Conservation (phyloP, 2,888 invertebrate genomes). For the Mechanitis mazaeus region DNA sequence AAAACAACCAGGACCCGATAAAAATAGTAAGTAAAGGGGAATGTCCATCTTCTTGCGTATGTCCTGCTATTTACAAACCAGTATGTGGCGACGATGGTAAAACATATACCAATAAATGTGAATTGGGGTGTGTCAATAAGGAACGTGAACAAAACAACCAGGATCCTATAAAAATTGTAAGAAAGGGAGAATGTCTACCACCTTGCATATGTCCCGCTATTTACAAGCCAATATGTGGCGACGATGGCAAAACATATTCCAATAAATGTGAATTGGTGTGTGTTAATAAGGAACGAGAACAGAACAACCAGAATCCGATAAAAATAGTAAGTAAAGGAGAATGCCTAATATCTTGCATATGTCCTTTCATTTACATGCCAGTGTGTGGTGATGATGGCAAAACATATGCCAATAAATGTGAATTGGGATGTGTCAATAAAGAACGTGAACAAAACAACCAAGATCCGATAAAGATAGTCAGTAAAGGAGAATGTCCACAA, state of each 20-base stretch:
- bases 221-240: slow-evolving; percentile 27
- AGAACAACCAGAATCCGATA: slow-evolving; percentile 16
- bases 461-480: too few species aligned
- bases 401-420: too few species aligned
- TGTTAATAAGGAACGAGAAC: slow-evolving; percentile 19
- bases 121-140: slow-evolving; percentile 29
- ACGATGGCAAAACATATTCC: slow-evolving; percentile 28
- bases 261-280: slow-evolving; percentile 24
- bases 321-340: slow-evolving; percentile 13
- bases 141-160: slow-evolving; percentile 11
- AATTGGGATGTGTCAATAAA: too few species aligned
- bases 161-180: slow-evolving; percentile 10
- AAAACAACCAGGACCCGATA: too few species aligned
- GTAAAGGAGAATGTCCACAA: too few species aligned
- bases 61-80: not conserved
- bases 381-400: slow-evolving; percentile 18
- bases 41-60: not conserved
- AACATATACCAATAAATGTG: slow-evolving; percentile 21
- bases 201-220: slow-evolving; percentile 20
- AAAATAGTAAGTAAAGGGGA: slow-evolving; percentile 2
- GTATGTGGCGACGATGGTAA: slow-evolving; percentile 35
- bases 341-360: slow-evolving; percentile 23
- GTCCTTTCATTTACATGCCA: slow-evolving; percentile 18
- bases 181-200: slow-evolving; percentile 18
- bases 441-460: too few species aligned